Percentiles rank a stretch among this genome's conserved stretches.
Evolutionary conservation across 2,113 vertebrate species (phyloP).

Genomic region (Prionailurus bengalensis): DNA sequence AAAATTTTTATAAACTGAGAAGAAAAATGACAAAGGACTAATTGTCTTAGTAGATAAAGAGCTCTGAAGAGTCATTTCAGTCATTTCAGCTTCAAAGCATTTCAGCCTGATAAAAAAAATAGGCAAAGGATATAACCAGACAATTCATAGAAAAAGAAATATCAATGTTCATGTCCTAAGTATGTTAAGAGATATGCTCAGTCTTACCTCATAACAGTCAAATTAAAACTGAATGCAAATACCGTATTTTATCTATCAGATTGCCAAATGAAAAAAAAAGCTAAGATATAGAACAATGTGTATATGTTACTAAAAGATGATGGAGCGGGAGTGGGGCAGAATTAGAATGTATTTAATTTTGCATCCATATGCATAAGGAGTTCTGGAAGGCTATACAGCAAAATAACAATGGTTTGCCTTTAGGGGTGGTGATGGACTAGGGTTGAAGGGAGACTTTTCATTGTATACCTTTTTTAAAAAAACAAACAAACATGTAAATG

Average conservation of each 20-base stretch:
- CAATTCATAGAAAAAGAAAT: conserved; percentile 30
- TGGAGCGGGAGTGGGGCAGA: background rate
- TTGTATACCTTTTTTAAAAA: background rate
- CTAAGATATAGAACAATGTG: background rate
- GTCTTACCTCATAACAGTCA: background rate
- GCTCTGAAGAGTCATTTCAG: background rate
- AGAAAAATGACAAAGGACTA: background rate
- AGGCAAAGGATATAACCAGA: background rate
- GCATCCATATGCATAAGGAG: background rate
- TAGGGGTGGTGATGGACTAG: background rate
- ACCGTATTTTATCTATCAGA: background rate
- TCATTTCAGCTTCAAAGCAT: background rate
- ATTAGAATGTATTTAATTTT: conserved; percentile 25
- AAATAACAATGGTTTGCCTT: background rate
- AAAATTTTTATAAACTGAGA: background rate
- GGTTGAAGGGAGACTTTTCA: background rate
- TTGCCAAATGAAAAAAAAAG: background rate
- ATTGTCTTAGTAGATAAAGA: background rate
- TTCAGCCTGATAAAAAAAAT: background rate
- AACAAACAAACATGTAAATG: background rate
- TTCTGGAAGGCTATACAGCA: background rate
- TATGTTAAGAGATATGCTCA: conserved; percentile 13
- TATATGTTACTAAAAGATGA: background rate
- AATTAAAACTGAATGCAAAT: background rate
- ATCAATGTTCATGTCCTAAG: background rate